These are phyloP conservation scores for Chunga burmeisteri DNA, from an alignment of 2,113 vertebrate species.

Conservation along the genomic window DNA sequence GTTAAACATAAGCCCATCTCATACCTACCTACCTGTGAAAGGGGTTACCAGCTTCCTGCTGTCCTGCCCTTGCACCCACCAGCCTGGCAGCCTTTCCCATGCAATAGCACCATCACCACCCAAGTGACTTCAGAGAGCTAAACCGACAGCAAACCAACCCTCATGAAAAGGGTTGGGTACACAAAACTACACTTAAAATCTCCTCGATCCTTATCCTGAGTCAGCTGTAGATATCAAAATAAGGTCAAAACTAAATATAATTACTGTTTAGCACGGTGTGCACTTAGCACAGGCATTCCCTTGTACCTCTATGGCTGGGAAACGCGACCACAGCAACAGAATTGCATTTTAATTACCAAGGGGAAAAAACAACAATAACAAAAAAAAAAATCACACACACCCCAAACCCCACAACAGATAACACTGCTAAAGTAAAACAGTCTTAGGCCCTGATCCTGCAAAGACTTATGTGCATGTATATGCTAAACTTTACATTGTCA, in stretches of 20 bases:
- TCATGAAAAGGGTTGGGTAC: neutral
- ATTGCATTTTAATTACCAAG: neutral
- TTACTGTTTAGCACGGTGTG: neutral
- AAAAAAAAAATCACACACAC: neutral
- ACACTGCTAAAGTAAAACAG: neutral
- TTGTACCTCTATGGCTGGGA: neutral
- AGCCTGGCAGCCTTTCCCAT: neutral
- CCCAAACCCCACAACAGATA: neutral
- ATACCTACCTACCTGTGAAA: neutral
- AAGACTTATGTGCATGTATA: neutral
- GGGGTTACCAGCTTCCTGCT: neutral
- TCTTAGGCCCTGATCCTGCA: neutral
- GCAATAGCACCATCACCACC: neutral
- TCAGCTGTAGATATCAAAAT: neutral
- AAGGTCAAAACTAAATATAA: constrained; percentile 11
- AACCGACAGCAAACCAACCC: neutral
- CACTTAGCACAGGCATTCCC: neutral
- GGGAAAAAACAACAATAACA: no score
- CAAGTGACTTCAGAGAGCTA: neutral
- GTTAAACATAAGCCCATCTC: neutral
- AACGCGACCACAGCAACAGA: neutral
- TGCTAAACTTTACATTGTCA: neutral
- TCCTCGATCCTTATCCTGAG: neutral
- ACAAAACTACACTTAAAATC: neutral
- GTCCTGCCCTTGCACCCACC: neutral